Evolutionary conservation across 2,797 vertebrate genomes (phyloP).

Genomic region (Miopithecus talapoin): DNA sequence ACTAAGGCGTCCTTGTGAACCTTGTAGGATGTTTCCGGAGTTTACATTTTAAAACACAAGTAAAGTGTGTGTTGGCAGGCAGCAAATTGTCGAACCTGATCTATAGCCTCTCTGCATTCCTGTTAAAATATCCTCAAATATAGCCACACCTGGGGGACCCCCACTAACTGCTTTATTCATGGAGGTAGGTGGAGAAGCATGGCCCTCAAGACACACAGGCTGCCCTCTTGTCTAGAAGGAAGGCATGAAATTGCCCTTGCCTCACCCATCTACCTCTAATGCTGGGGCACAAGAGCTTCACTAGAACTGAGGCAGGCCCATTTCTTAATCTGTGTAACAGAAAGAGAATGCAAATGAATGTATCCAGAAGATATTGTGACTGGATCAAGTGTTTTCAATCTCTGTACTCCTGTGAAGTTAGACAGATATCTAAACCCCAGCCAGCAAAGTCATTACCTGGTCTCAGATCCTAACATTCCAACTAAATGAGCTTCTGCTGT

Average conservation of each 20-base stretch:
- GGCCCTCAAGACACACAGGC: fast-evolving
- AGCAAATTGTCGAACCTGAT: neutral
- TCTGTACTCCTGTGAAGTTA: neutral
- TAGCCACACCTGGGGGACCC: neutral
- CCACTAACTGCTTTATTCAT: neutral
- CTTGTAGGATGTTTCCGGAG: neutral
- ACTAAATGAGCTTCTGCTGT: neutral
- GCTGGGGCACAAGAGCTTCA: neutral
- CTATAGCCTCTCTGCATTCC: neutral
- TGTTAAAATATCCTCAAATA: neutral
- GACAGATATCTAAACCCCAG: neutral
- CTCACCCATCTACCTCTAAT: neutral
- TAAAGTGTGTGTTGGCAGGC: neutral
- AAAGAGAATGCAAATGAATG: neutral
- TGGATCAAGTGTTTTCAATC: neutral
- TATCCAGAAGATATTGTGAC: neutral
- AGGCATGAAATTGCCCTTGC: neutral
- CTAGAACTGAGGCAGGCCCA: neutral
- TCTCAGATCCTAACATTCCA: neutral
- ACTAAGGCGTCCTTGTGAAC: neutral
- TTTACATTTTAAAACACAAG: neutral
- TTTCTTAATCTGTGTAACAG: neutral
- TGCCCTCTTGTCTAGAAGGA: neutral
- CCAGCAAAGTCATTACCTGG: neutral
- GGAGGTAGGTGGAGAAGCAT: neutral